Percentiles rank a stretch among this genome's conserved stretches.
phyloP scores from a whole-genome alignment of 1,140 invertebrate genomes.

The Hylyphantes graminicola region DNA sequence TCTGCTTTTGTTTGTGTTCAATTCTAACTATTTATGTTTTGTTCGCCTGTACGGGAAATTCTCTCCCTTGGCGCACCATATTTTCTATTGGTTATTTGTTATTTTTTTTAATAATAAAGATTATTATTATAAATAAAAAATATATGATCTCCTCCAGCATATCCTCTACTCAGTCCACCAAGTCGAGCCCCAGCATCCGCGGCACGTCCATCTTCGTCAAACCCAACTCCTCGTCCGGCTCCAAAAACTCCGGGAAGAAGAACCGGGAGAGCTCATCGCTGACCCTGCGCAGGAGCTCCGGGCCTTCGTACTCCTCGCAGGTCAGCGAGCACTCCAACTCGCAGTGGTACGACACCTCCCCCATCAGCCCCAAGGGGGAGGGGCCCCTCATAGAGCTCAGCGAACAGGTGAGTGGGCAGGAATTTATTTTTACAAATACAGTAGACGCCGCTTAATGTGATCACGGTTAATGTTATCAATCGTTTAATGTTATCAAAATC shows the following conservation, averaged over 20 bases:
- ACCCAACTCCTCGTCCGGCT: conserved; percentile 11
- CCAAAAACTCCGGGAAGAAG: conserved; percentile 53
- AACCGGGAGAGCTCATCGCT: conserved; percentile 39
- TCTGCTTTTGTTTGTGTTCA: no score
- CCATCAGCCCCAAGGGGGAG: conserved; percentile 32
- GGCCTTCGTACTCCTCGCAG: conserved; percentile 14
- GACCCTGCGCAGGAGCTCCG: conserved; percentile 53
- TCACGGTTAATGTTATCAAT: no score
- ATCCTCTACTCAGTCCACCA: conserved; percentile 43
- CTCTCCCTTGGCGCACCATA: no score
- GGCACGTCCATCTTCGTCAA: conserved; percentile 59
- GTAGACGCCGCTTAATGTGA: no score
- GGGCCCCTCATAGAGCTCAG: conserved; percentile 58
- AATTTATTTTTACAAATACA: not conserved
- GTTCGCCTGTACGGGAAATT: no score
- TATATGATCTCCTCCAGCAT: conserved; percentile 1
- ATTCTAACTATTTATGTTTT: no score
- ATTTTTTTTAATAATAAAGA: no score
- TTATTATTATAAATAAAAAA: no score
- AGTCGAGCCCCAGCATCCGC: conserved; percentile 40
- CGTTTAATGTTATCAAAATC: no score
- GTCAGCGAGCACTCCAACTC: conserved; percentile 55
- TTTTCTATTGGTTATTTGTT: no score
- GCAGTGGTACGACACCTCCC: conserved; percentile 62
- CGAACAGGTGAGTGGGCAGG: conserved; percentile 46